Evolutionary conservation across 1,140 invertebrate genomes (phyloP), one percentile per base, ranked within the genome.

Genomic region (Lutraria rhynchaena): DNA sequence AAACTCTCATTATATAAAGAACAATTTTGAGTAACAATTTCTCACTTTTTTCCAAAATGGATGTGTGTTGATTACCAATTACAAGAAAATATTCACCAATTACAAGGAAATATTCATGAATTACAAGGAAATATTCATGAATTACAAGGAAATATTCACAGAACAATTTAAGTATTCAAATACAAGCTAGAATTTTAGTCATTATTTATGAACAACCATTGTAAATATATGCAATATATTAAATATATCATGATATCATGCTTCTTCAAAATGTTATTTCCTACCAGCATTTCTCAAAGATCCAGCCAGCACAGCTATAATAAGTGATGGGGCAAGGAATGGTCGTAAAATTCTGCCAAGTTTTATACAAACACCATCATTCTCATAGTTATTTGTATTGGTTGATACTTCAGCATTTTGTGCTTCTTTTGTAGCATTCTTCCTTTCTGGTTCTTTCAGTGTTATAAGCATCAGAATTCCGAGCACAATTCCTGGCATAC

Each of bases 251-350:
- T 17, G 55, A 58, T 17, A 58, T 9, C 24, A 15, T 49, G 46
- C 46, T 13, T 11, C n/a, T 49, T 11, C 46, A 49, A 49, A 49
- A 49, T n/a, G n/a, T n/a, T n/a, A n/a, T n/a, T 55, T 92, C 92
- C 93, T 91, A 96, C 96, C 96, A 86, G 96, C 96, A 93, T 98
- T 97, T 88, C 97, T 95, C 74, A 98, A 96, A 58, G 96, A 97
- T 17, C 97, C 97, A 37, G 96, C 97, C 2, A 98, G 88, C 89
- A 96, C 96, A 29, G 98, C 93, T 84, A 97, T 93, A 11, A 98
- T 93, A 70, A 98, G 94, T 35, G 96, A 94, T 0, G 96, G 96
- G 86, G 95, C 95, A 0, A 95, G 90, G 73, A 93, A 97, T 93
- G 35, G 96, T 44, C 84, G 84, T 3, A 91, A 31, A 5, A 87